Conservation (phyloP, 2,797 vertebrate genomes). For the Dryobates pubescens region DNA sequence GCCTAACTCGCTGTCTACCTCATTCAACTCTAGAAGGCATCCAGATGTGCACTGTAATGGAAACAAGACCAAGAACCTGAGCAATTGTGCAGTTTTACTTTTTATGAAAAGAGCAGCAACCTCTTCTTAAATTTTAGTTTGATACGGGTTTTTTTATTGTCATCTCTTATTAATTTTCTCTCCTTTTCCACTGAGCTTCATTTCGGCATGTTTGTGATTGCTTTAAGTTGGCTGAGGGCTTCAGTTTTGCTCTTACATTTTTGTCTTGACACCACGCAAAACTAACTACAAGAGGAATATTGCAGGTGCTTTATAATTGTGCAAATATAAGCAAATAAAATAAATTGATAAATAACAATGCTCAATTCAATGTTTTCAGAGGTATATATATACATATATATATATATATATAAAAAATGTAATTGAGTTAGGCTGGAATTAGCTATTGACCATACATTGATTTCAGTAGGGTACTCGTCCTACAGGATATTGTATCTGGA, state of each 20-base stretch:
- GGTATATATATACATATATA: background rate
- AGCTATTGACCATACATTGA: background rate
- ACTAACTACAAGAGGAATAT: background rate
- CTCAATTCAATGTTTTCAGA: background rate
- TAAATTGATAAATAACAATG: background rate
- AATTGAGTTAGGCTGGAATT: background rate
- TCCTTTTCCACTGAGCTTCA: background rate
- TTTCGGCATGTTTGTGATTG: background rate
- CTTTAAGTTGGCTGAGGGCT: background rate
- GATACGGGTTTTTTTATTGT: background rate
- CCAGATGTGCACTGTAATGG: background rate
- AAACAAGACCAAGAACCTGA: background rate
- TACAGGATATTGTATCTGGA: slow-evolving; percentile 65
- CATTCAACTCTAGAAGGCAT: background rate
- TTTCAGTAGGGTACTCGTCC: slow-evolving; percentile 58
- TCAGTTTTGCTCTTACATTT: background rate
- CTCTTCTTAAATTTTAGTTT: background rate
- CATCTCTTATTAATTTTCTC: background rate
- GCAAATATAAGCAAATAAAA: background rate
- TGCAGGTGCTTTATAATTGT: background rate
- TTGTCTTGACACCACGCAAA: background rate
- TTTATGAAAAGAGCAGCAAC: background rate
- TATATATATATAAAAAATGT: background rate
- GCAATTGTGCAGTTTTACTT: background rate
- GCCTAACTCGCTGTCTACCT: background rate